Percentiles rank a stretch among this genome's conserved stretches.
phyloP scores from a whole-genome alignment of 2,797 vertebrate genomes.

The Lemur catta region DNA sequence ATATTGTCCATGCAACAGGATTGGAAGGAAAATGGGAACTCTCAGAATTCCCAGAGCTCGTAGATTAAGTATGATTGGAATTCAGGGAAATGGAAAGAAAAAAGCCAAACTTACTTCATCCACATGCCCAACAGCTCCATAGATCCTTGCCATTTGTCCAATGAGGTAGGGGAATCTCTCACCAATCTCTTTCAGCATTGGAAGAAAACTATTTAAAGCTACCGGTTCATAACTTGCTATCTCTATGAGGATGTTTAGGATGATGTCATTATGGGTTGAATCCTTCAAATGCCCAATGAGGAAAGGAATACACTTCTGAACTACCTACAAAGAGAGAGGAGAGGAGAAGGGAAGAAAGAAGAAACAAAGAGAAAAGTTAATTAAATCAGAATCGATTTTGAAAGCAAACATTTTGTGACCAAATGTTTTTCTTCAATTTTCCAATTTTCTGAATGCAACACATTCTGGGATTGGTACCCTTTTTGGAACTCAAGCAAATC shows the following conservation, averaged over 20 bases:
- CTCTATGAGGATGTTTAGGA: conserved; percentile 89
- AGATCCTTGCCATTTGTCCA: conserved; percentile 92
- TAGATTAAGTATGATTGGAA: background rate
- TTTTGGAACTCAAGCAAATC: background rate
- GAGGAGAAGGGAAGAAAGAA: background rate
- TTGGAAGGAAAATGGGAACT: conserved; percentile 3
- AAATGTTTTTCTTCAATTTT: no score
- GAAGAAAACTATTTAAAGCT: conserved; percentile 88
- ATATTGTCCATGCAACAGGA: background rate
- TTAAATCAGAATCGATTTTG: background rate
- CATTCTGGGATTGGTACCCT: background rate
- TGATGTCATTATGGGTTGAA: conserved; percentile 86
- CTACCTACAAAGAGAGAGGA: conserved; percentile 83
- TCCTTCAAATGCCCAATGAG: conserved; percentile 87
- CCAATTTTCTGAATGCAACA: background rate
- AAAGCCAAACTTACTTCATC: conserved; percentile 87
- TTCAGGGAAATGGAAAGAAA: background rate
- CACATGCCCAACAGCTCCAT: conserved; percentile 91
- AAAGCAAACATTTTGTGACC: background rate
- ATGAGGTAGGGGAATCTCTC: conserved; percentile 88
- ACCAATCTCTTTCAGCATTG: conserved; percentile 85
- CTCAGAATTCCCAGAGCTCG: background rate
- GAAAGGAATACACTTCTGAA: conserved; percentile 89
- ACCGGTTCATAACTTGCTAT: conserved; percentile 90
- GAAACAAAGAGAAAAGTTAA: background rate